Percentiles rank a stretch among this genome's conserved stretches.
Conservation (phyloP, 2,888 invertebrate genomes). For the Lochmaea crataegi region DNA sequence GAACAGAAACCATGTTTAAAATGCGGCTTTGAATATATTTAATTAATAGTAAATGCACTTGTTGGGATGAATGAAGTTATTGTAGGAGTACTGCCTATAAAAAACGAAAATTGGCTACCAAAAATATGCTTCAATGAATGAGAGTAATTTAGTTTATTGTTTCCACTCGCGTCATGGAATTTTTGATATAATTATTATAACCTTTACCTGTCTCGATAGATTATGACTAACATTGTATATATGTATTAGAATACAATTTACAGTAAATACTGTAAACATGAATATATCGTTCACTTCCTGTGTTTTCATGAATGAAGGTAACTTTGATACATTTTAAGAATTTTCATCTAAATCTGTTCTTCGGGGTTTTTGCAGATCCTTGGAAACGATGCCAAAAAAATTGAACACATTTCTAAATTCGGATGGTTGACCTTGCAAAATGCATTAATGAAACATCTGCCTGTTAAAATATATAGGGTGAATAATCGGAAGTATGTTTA, state of each 20-base stretch:
- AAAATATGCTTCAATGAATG: background rate
- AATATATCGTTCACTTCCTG: slow-evolving; percentile 18
- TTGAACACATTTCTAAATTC: slow-evolving; percentile 58
- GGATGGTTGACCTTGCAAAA: slow-evolving; percentile 57
- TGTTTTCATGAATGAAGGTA: slow-evolving; percentile 25
- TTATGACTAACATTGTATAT: background rate
- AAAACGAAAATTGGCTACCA: no score
- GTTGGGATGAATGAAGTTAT: no score
- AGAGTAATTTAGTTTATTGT: background rate
- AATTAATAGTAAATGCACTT: no score
- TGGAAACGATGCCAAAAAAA: slow-evolving; percentile 61
- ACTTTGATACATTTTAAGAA: slow-evolving; percentile 31
- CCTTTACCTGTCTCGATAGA: background rate
- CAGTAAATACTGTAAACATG: background rate
- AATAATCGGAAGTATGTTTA: background rate
- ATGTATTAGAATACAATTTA: background rate
- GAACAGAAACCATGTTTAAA: no score
- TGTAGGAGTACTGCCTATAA: no score
- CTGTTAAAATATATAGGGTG: slow-evolving; percentile 31
- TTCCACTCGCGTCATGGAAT: background rate
- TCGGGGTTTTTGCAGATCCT: slow-evolving; percentile 50
- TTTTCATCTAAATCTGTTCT: slow-evolving; percentile 38
- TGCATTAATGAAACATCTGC: slow-evolving; percentile 60
- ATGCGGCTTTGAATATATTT: no score
- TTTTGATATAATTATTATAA: background rate